phyloP scores from a whole-genome alignment of 2,888 invertebrate genomes.

The Ischnura elegans region DNA sequence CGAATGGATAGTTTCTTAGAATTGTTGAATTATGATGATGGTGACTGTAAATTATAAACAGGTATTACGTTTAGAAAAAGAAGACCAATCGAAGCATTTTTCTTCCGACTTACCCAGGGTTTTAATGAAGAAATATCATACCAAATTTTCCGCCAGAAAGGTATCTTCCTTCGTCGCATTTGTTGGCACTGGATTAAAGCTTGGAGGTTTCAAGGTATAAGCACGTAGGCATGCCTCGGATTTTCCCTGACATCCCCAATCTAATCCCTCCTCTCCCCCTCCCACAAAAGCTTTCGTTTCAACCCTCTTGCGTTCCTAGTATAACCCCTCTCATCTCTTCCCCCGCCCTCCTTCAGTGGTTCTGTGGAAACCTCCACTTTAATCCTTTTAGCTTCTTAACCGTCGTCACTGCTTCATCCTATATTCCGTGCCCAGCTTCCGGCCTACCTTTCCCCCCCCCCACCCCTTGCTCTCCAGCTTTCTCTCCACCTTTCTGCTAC shows the following conservation, averaged over 20 bases:
- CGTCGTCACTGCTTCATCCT: conserved; percentile 22
- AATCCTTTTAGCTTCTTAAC: conserved; percentile 35
- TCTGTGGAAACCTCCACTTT: neutral
- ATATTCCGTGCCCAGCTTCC: neutral
- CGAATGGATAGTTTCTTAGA: too few relatives aligned
- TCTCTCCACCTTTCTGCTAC: neutral
- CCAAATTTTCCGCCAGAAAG: neutral
- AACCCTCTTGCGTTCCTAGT: neutral
- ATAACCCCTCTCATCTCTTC: neutral
- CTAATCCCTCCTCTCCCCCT: neutral
- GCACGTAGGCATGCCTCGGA: neutral
- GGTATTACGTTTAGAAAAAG: too few relatives aligned
- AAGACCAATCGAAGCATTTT: too few relatives aligned
- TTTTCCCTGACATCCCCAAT: neutral
- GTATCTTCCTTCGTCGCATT: neutral
- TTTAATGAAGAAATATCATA: too few relatives aligned
- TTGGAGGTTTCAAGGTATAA: neutral
- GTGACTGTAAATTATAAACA: too few relatives aligned
- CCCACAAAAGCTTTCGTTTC: too few relatives aligned
- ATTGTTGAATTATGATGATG: too few relatives aligned
- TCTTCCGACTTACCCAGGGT: too few relatives aligned
- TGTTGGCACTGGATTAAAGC: neutral
- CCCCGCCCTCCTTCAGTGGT: neutral
- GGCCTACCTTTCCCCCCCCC: neutral
- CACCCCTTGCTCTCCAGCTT: neutral